Base-by-base conservation (phyloP, 2,113 vertebrate species). In the Nesoenas mayeri region DNA sequence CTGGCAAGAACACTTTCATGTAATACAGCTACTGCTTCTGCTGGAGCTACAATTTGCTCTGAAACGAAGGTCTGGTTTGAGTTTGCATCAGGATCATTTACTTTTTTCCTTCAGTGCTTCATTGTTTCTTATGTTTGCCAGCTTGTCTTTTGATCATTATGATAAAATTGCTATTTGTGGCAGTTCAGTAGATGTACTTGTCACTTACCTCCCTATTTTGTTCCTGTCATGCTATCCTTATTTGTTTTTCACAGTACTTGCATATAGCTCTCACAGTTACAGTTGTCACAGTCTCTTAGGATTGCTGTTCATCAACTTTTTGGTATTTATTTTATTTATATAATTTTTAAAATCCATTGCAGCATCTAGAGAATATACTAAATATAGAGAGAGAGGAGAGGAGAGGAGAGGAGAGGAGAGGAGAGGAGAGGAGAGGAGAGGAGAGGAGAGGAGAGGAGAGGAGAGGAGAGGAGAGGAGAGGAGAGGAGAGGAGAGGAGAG, bases 171-270 rank as follows among this genome's bases (percentile, higher is more conserved):
- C 48, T 67, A n/a, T 79, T 87, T 84, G 50, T 92, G 83, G 64
- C 80, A 97, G 80, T 60, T 96, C 74, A 92, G 88, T 83, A 81
- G 85, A 89, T 91, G 64, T 95, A 91, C 89, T 95, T 96, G 92
- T 89, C 85, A 91, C 24, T 91, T 90, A 88, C 48, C 6, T 91
- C 26, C 26, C 47, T 85, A 61, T 85, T 96, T 94, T 73, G 16
- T 75, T 95, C 95, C 74, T 95, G 48, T 77, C 71, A 65, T 44
- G n/a, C 48, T 79, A 93, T 70, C 64, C 17, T 8, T 62, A 73
- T 69, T 91, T 84, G 42, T 86, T 96, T 93, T 95, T 92, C 29
- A 56, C 50, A 79, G 20, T 72, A 74, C 48, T 67, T 90, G 54
- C 22, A 65, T 94, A 95, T 94, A 53, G 34, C 93, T 94, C 57